These are phyloP conservation scores for Puntigrus tetrazona DNA, from an alignment of 2,113 vertebrate species.

Conservation along the genomic window DNA sequence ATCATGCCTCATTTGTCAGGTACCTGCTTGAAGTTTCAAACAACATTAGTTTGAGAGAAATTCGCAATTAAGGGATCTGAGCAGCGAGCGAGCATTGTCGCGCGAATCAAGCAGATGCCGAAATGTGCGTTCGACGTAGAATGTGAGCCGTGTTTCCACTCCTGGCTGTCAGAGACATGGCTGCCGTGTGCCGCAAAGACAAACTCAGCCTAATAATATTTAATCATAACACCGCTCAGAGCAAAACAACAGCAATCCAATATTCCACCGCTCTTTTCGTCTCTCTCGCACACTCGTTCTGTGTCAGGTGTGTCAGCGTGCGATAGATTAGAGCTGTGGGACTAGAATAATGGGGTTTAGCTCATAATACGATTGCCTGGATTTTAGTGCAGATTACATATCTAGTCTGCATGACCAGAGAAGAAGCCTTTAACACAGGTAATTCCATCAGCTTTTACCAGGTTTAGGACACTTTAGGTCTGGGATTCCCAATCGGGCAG, in stretches of 20 bases:
- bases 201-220: slow-evolving; percentile 28
- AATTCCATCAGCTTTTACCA: slow-evolving; percentile 21
- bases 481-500: background rate
- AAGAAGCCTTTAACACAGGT: slow-evolving; percentile 26
- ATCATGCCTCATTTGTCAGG: background rate
- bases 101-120: background rate
- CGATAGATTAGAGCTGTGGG: slow-evolving; percentile 38
- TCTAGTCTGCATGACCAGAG: slow-evolving; percentile 38
- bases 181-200: background rate
- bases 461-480: background rate
- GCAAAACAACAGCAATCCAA: slow-evolving; percentile 14
- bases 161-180: slow-evolving; percentile 11
- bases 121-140: background rate
- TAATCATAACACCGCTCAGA: slow-evolving; percentile 23
- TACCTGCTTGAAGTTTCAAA: slow-evolving; percentile 12
- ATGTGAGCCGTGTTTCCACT: background rate
- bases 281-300: background rate
- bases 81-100: slow-evolving; percentile 1
- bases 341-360: slow-evolving; percentile 38
- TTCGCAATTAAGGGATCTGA: slow-evolving; percentile 17
- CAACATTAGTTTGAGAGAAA: slow-evolving; percentile 8
- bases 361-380: slow-evolving; percentile 46
- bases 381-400: slow-evolving; percentile 43
- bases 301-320: slow-evolving; percentile 36
- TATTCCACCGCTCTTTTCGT: slow-evolving; percentile 3